Evolutionary conservation across 2,113 vertebrate species (phyloP).

Genomic region (Sinocyclocheilus maitianheensis): DNA sequence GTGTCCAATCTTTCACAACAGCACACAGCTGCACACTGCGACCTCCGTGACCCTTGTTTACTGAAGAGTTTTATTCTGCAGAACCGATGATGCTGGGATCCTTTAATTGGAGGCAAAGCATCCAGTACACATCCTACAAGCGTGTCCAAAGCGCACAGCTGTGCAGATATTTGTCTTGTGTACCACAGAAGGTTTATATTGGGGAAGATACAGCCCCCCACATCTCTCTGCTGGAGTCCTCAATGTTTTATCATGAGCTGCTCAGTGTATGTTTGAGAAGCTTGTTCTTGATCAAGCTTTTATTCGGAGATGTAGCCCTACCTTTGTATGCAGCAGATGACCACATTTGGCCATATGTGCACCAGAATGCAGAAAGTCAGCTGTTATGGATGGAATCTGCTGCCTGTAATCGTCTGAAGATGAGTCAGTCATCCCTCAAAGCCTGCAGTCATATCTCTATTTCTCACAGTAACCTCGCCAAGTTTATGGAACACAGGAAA

Average conservation of each 20-base stretch:
- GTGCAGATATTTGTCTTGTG: conserved; percentile 37
- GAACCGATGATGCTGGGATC: conserved; percentile 51
- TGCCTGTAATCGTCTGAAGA: conserved; percentile 72
- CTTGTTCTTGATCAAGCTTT: not conserved
- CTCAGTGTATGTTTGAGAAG: not conserved
- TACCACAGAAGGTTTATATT: conserved; percentile 33
- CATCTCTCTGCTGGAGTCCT: not conserved
- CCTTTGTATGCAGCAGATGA: conserved; percentile 52
- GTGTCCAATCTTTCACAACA: conserved; percentile 61
- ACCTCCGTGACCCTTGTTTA: conserved; percentile 75
- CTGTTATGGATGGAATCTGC: conserved; percentile 74
- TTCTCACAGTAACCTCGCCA: conserved; percentile 46
- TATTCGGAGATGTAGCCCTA: not conserved
- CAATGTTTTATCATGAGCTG: not conserved
- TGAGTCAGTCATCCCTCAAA: conserved; percentile 72
- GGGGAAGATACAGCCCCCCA: not conserved
- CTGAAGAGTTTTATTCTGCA: conserved; percentile 73
- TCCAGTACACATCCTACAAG: conserved; percentile 21
- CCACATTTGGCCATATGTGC: conserved; percentile 68
- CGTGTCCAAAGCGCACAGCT: conserved; percentile 43
- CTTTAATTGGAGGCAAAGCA: conserved; percentile 44
- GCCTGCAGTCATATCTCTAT: conserved; percentile 64
- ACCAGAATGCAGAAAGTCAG: conserved; percentile 67
- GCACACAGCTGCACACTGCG: conserved; percentile 71
- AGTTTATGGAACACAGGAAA: conserved; percentile 56